Percentiles rank a stretch among this genome's conserved stretches.
Evolutionary conservation across 2,888 invertebrate species (phyloP).

Genomic region (Drosophila barbarae): DNA sequence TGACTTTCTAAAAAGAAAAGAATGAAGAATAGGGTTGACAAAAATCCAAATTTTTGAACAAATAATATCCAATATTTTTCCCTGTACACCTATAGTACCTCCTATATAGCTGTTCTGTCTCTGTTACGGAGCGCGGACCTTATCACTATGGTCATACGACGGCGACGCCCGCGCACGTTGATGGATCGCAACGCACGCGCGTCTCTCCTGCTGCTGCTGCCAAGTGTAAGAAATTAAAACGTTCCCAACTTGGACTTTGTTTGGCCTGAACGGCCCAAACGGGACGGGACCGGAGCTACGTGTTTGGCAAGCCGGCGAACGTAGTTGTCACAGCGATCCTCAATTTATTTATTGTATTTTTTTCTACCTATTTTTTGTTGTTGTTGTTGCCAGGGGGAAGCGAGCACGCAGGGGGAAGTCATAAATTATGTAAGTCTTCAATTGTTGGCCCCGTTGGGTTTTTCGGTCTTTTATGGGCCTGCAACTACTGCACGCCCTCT

Average conservation of each 20-base stretch:
- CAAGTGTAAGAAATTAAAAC: conserved; percentile 74
- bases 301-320: conserved; percentile 69
- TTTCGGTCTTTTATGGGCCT: conserved; percentile 57
- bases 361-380: conserved; percentile 54
- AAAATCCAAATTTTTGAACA: too few relatives aligned
- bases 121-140: conserved; percentile 39
- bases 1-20: too few relatives aligned
- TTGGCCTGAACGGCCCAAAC: conserved; percentile 42
- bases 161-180: conserved; percentile 71
- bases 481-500: conserved; percentile 62
- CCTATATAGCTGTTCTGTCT: conserved; percentile 27
- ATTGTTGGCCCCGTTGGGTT: conserved; percentile 26
- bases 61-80: not conserved
- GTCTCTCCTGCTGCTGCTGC: conserved; percentile 60
- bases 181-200: conserved; percentile 73
- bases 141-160: conserved; percentile 52
- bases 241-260: conserved; percentile 73
- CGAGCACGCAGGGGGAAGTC: conserved; percentile 59
- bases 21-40: too few relatives aligned
- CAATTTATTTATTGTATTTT: conserved; percentile 74
- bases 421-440: conserved; percentile 70
- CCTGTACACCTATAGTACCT: conserved; percentile 15
- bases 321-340: conserved; percentile 58
- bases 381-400: conserved; percentile 31
- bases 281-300: conserved; percentile 53